phyloP scores from a whole-genome alignment of 2,888 invertebrate species.

The Drosophila helvetica region DNA sequence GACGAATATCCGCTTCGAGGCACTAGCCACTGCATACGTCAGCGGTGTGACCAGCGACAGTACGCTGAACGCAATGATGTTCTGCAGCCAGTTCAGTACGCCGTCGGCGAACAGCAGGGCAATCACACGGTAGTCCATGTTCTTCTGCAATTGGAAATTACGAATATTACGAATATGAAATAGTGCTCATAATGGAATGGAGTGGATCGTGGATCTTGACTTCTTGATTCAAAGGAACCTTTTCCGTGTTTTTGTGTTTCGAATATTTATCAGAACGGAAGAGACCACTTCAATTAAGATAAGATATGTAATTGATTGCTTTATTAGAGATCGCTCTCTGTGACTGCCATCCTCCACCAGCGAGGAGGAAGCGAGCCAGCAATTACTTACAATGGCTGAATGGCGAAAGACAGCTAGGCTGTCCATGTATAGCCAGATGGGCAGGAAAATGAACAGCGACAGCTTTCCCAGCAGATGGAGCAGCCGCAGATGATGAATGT shows the following conservation, averaged over 20 bases:
- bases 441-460: constrained; percentile 91
- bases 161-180: no score
- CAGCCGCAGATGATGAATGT: constrained; percentile 94
- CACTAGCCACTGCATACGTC: constrained; percentile 97
- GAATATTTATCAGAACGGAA: not conserved
- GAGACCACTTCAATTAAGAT: constrained; percentile 3
- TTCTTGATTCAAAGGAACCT: not conserved
- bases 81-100: constrained; percentile 96
- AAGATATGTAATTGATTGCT: constrained; percentile 9
- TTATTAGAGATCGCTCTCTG: not conserved
- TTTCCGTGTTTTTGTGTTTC: not conserved
- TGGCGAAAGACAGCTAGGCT: constrained; percentile 87
- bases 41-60: constrained; percentile 96
- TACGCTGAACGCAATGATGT: constrained; percentile 96
- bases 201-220: no score
- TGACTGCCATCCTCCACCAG: no score
- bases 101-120: constrained; percentile 91
- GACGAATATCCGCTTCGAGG: constrained; percentile 96
- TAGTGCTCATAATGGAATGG: constrained; percentile 31
- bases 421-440: constrained; percentile 92
- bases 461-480: constrained; percentile 91
- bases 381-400: constrained; percentile 86
- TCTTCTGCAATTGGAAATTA: constrained; percentile 81
- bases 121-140: constrained; percentile 85
- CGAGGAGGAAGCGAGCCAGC: no score